phyloP scores from a whole-genome alignment of 2,888 invertebrate species.

The Andrena minutula region DNA sequence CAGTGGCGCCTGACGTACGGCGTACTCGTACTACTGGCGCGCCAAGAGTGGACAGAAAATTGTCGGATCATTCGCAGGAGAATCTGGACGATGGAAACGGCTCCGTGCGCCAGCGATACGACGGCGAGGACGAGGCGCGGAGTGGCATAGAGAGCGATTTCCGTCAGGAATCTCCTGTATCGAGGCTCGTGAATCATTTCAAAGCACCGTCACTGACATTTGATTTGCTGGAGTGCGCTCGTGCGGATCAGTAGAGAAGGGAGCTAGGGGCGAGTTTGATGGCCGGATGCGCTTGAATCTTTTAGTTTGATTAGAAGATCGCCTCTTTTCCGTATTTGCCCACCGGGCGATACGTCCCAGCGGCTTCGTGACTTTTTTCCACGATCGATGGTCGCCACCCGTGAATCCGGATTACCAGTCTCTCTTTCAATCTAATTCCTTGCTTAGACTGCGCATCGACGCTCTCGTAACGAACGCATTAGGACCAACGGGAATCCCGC shows the following conservation, averaged over 20 bases:
- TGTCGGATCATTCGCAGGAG: background rate
- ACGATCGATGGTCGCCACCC: too few relatives aligned
- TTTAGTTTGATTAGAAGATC: conserved; percentile 69
- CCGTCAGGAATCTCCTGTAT: conserved; percentile 30
- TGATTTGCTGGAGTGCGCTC: conserved; percentile 42
- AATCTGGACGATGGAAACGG: background rate
- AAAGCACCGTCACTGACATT: conserved; percentile 36
- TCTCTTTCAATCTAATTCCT: too few relatives aligned
- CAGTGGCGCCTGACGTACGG: background rate
- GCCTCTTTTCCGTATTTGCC: conserved; percentile 37
- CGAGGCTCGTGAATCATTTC: conserved; percentile 46
- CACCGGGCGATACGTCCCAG: too few relatives aligned
- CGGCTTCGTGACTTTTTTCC: too few relatives aligned
- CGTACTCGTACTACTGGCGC: background rate
- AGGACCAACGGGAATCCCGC: background rate
- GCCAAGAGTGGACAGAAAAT: conserved; percentile 8
- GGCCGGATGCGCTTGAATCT: conserved; percentile 54
- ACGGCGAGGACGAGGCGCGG: background rate
- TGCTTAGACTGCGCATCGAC: too few relatives aligned
- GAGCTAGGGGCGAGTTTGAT: background rate
- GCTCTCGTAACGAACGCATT: too few relatives aligned
- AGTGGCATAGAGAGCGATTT: conserved; percentile 33
- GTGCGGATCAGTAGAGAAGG: conserved; percentile 13
- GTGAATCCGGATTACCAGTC: too few relatives aligned
- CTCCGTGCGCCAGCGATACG: conserved; percentile 1